phyloP scores from a whole-genome alignment of 2,888 invertebrate genomes.

The Volucella zonaria region DNA sequence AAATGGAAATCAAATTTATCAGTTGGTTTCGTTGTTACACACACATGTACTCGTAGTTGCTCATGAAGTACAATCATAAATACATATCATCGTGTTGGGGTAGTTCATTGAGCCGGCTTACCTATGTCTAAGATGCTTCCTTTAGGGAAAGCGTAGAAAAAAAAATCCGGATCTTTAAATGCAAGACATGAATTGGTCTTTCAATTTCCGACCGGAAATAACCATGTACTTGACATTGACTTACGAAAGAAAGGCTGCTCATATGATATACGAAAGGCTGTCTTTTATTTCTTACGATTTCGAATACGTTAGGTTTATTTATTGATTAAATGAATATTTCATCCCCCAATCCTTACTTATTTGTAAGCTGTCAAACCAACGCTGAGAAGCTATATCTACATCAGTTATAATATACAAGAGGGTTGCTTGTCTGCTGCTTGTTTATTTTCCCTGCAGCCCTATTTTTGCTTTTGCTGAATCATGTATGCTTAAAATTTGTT shows the following conservation, averaged over 20 bases:
- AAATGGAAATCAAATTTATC: slow-evolving; percentile 11
- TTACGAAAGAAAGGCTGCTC: slow-evolving; percentile 12
- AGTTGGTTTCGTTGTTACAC: not conserved
- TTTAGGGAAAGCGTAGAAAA: not conserved
- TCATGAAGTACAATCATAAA: not conserved
- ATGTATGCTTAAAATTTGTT: too few species aligned
- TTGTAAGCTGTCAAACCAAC: not conserved
- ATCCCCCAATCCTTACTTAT: not conserved
- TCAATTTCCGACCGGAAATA: slow-evolving; percentile 58
- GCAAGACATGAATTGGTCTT: slow-evolving; percentile 12
- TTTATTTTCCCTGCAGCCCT: not conserved
- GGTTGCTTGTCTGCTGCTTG: slow-evolving; percentile 3
- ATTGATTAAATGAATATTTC: not conserved
- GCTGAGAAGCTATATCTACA: not conserved
- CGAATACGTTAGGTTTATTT: not conserved
- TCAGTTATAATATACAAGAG: not conserved
- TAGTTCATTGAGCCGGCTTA: not conserved
- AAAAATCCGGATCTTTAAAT: not conserved
- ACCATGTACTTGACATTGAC: slow-evolving; percentile 40
- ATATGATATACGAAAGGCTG: not conserved
- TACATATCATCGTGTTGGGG: too few species aligned
- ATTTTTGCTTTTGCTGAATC: too few species aligned
- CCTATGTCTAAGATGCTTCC: slow-evolving; percentile 36
- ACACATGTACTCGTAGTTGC: not conserved
- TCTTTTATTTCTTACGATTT: slow-evolving; percentile 5